Percentiles rank a stretch among this genome's conserved stretches.
Evolutionary conservation across 2,888 invertebrate genomes (phyloP).

Genomic region (Entomobrya multifasciata): DNA sequence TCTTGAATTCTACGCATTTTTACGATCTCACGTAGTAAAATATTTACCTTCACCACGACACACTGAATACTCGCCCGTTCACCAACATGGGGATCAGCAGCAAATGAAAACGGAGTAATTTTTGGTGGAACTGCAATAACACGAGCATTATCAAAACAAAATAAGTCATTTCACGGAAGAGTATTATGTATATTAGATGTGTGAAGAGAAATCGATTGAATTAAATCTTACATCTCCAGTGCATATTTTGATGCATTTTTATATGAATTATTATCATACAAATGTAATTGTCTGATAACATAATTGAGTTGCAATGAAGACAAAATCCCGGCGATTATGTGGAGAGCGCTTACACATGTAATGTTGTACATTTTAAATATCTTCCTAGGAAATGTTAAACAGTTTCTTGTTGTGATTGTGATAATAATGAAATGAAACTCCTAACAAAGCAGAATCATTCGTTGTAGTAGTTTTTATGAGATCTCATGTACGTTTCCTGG

Average conservation of each 20-base stretch:
- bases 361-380: too few species aligned
- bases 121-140: slow-evolving; percentile 84
- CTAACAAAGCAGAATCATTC: slow-evolving; percentile 17
- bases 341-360: neutral
- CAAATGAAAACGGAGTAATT: slow-evolving; percentile 86
- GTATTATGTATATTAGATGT: too few species aligned
- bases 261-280: too few species aligned
- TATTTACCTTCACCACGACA: slow-evolving; percentile 80
- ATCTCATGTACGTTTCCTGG: slow-evolving; percentile 1
- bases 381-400: too few species aligned
- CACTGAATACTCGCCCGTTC: slow-evolving; percentile 81
- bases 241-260: too few species aligned
- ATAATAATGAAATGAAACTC: neutral
- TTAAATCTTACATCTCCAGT: too few species aligned
- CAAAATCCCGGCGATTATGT: slow-evolving; percentile 17
- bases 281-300: too few species aligned
- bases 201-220: too few species aligned
- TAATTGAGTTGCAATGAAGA: neutral
- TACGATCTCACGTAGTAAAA: neutral
- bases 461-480: neutral
- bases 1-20: neutral
- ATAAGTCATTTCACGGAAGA: neutral
- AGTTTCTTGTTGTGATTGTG: too few species aligned
- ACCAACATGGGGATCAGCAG: slow-evolving; percentile 82
- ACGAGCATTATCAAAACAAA: slow-evolving; percentile 44